Conservation (phyloP, 2,888 invertebrate genomes). For the Cryptophagus acutangulus region DNA sequence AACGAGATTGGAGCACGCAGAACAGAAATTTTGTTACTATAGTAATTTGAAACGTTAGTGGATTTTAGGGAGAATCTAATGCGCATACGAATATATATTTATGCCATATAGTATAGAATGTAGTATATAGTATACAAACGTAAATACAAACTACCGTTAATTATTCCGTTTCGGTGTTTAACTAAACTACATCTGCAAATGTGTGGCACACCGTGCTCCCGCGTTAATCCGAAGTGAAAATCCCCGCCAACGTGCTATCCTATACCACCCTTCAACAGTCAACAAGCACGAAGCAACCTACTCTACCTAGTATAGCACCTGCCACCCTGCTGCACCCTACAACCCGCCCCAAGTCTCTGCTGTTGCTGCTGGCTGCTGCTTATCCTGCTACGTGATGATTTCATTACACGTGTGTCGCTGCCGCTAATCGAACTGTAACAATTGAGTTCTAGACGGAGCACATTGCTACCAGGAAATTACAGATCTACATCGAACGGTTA, state of each 20-base stretch:
- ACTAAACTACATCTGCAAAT: conserved; percentile 35
- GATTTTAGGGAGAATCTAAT: no score
- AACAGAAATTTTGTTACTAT: conserved; percentile 4
- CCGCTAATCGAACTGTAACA: conserved; percentile 27
- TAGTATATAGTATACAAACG: conserved; percentile 18
- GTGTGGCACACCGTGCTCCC: conserved; percentile 30
- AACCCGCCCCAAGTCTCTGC: conserved; percentile 3
- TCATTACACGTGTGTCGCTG: conserved; percentile 13
- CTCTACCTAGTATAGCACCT: no score
- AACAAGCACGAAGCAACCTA: conserved; percentile 12
- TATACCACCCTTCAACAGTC: conserved; percentile 19
- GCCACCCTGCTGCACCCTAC: conserved; percentile 5
- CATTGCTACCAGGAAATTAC: conserved; percentile 11
- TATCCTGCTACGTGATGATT: conserved; percentile 10
- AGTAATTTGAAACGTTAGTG: conserved; percentile 6
- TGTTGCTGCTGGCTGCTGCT: background rate
- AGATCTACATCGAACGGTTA: conserved; percentile 5
- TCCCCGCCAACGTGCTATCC: conserved; percentile 22
- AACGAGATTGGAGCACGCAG: background rate
- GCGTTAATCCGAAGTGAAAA: conserved; percentile 32
- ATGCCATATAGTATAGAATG: conserved; percentile 2
- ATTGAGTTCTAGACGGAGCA: conserved; percentile 19
- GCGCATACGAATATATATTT: background rate
- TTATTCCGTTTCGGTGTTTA: conserved; percentile 34
- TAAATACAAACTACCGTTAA: conserved; percentile 36